These are phyloP conservation scores for Buphagus erythrorhynchus DNA, from an alignment of 2,797 vertebrate species.

Conservation along the genomic window DNA sequence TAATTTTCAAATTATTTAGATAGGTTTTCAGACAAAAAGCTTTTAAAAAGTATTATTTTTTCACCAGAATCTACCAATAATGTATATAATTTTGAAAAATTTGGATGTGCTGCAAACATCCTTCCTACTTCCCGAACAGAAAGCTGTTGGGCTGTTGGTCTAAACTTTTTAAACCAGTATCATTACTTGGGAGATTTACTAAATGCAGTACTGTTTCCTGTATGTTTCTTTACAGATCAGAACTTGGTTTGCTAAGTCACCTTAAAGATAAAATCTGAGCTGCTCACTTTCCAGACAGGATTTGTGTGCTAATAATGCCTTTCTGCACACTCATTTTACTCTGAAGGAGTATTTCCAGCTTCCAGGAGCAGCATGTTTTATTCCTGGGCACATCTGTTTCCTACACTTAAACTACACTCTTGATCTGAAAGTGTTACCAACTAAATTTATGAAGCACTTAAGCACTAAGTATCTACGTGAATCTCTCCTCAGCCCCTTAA, in stretches of 20 bases:
- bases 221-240: not conserved
- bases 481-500: not conserved
- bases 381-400: slow-evolving; percentile 39
- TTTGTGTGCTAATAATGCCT: not conserved
- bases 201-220: not conserved
- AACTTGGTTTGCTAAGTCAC: slow-evolving; percentile 9
- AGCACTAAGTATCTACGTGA: not conserved
- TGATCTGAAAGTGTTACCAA: not conserved
- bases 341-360: not conserved
- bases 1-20: not conserved
- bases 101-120: not conserved
- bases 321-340: not conserved
- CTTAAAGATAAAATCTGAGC: slow-evolving; percentile 33
- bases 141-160: not conserved
- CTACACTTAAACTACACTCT: not conserved
- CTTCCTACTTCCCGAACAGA: not conserved
- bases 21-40: not conserved
- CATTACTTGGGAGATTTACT: not conserved
- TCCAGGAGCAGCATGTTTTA: not conserved
- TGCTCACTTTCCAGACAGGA: not conserved
- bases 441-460: slow-evolving; percentile 43
- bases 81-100: not conserved
- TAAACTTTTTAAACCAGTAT: not conserved
- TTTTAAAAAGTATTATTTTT: not conserved
- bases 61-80: not conserved